Base-by-base conservation (phyloP, 2,888 invertebrate species). In the Eurytoma adleriae region DNA sequence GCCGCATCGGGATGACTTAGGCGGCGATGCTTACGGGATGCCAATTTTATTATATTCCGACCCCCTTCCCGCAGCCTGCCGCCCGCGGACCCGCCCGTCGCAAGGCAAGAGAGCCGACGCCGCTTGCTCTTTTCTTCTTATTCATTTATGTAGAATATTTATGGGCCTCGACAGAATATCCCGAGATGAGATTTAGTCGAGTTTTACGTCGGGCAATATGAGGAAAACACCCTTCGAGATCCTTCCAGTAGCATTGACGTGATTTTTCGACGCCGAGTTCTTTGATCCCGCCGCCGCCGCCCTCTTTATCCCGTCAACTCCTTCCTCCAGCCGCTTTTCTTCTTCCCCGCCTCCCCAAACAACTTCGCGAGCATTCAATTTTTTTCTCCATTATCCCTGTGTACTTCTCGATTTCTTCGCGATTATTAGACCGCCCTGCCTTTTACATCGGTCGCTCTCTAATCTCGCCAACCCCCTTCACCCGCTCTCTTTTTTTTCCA, bases 141-240 rank as follows among this genome's bases (percentile, higher is more conserved):
- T 70, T 62, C 70, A 66, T 79, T 72, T 82, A 69, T 68, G 69
- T 54, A 16, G 27, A 61, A 78, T 78, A 78, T 78, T 78, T 78
- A 72, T 68, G 72, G 30, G 1, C 2, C 27, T 24, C 56, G 24
- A 10, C 50, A 56, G 18, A 30, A 66, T 56, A 16, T 5, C 3
- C 24, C 18, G 10, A 40, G 16, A 70, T 70, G 48, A 68, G 48
- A 70, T 57, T 77, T 30, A 69, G 50, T n/a, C 48, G 62, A 61
- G 68, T 48, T 61, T 67, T 68, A 61, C 68, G n/a, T 18, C 24
- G 12, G 52, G 66, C 48, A 64, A 76, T 30, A 52, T 16, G 50
- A 61, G 20, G 14, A 71, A 40, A 71, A 66, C 57, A 59, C 2
- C 59, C 24, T n/a, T 20, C 13, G 27, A 13, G 27, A 27, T 13